These are phyloP conservation scores for Tarsius wallacei DNA, from an alignment of 2,797 vertebrate genomes.

Conservation along the genomic window DNA sequence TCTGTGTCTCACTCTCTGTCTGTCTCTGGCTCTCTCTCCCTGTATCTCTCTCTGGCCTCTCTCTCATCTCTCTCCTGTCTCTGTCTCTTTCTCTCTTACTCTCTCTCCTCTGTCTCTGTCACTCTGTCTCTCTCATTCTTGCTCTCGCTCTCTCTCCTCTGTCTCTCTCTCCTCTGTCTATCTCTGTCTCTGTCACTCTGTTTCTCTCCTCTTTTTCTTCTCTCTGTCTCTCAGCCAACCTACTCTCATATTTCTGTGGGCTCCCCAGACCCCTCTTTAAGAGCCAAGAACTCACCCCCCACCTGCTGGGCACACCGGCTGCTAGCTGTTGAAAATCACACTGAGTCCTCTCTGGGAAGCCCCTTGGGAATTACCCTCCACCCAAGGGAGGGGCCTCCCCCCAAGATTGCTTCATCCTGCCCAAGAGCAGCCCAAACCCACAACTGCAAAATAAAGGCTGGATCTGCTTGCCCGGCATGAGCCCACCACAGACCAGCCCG, in stretches of 20 bases:
- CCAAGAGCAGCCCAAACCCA: neutral
- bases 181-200: too few species aligned
- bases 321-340: neutral
- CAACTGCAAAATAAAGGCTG: neutral
- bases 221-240: too few species aligned
- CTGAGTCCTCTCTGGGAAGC: neutral
- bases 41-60: too few species aligned
- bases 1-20: neutral
- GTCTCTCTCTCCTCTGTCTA: too few species aligned
- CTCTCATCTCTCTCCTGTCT: too few species aligned
- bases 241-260: neutral
- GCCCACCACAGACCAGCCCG: neutral
- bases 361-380: neutral
- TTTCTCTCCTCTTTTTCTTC: too few species aligned
- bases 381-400: neutral
- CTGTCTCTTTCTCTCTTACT: too few species aligned
- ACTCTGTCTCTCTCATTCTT: too few species aligned
- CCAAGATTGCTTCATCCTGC: neutral
- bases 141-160: too few species aligned
- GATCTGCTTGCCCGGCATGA: neutral
- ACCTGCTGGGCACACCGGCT: neutral
- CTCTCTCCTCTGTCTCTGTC: too few species aligned
- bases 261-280: neutral
- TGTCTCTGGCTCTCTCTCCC: too few species aligned
- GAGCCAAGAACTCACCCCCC: neutral